Evolutionary conservation across 2,113 vertebrate species (phyloP), one percentile per base, ranked within the genome.

Genomic region (Calyptommatus sinebrachiatus): DNA sequence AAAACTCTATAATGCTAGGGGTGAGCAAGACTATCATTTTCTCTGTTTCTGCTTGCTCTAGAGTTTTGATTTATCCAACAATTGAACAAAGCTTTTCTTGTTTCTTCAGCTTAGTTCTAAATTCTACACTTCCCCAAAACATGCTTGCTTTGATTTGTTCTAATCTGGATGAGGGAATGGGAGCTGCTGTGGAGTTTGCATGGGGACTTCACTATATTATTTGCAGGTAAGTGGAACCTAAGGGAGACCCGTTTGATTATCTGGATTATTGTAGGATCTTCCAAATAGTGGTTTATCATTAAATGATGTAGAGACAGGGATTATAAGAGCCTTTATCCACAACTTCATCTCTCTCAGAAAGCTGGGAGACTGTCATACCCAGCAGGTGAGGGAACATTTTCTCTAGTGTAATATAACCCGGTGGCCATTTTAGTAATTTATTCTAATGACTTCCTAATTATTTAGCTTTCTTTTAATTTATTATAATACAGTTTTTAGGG

Each of bases 171-270:
- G 93, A 95, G 78, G 94, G 95, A 35, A 83, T 93, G 71, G 96
- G 95, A 74, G 94, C 95, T 0, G 96, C 96, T 0, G 94, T 98
- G 82, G 98, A 99, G 89, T 97, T 96, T 86, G 97, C 97, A 0
- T 99, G 98, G 98, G 98, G 97, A 86, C 95, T 99, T 79, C 97
- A 99, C 92, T 99, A 98, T 90, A 94, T 99, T 71, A 69, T 94
- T 67, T 96, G 96, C 91, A 96, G 97, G 98, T 99, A 93, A 92
- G 77, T 76, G 8, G 11, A 62, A 11, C 14, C 60, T 61, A 12
- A 50, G 50, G 48, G 48, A 50, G 50, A 50, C 12, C 16, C 53
- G 18, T 57, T 18, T 57, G 53, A 57, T 3, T 1, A 57, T 57
- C 53, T 18, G 53, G 16, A 57, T 57, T 57, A 57, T 57, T 57